Conservation (phyloP, 2,797 vertebrate genomes). For the Pygocentrus nattereri region DNA sequence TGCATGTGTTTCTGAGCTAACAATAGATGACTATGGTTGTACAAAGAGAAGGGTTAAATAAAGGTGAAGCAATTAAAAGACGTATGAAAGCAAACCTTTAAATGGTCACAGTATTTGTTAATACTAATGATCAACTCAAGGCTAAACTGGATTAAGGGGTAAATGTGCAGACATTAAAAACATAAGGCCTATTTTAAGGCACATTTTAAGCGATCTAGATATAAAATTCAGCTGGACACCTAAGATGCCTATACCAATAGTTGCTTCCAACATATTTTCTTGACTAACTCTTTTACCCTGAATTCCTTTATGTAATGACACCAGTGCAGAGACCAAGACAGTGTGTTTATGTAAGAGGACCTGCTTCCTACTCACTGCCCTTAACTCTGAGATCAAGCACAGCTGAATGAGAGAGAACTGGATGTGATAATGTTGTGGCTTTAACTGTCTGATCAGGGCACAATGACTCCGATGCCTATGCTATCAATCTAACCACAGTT, state of each 20-base stretch:
- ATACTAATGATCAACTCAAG: background rate
- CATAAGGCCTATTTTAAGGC: no score
- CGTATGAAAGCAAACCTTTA: no score
- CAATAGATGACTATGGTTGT: no score
- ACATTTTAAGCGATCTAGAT: no score
- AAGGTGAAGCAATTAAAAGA: no score
- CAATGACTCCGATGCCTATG: background rate
- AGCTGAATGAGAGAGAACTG: background rate
- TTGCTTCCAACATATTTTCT: background rate
- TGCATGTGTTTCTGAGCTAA: no score
- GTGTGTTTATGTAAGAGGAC: slow-evolving; percentile 5
- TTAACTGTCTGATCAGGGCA: background rate
- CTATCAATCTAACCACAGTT: background rate
- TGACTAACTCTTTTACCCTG: background rate
- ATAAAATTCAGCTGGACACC: no score
- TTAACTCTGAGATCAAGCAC: background rate
- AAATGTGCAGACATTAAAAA: no score
- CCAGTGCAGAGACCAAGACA: background rate
- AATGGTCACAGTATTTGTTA: background rate
- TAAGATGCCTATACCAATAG: no score
- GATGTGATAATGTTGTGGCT: background rate
- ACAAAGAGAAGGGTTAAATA: no score
- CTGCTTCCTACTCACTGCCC: slow-evolving; percentile 7
- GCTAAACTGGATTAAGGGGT: background rate
- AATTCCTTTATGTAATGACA: slow-evolving; percentile 2